These are phyloP conservation scores for Podocnemis expansa DNA, from an alignment of 2,113 vertebrate genomes.

Conservation along the genomic window DNA sequence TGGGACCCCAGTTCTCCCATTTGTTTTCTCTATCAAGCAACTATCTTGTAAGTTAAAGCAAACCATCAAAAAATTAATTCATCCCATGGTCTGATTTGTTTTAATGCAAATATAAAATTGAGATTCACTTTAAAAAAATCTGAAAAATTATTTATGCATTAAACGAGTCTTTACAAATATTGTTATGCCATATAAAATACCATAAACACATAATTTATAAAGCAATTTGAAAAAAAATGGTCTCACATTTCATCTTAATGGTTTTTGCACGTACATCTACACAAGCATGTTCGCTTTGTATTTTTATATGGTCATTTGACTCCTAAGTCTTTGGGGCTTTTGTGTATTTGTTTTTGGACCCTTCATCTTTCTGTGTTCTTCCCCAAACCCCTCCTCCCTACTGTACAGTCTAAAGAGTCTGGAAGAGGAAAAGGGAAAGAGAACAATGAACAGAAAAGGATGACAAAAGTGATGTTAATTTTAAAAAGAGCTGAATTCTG, in stretches of 20 bases:
- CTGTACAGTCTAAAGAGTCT: not conserved
- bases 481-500: not conserved
- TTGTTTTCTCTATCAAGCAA: not conserved
- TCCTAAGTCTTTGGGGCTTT: not conserved
- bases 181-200: not conserved
- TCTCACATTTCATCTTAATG: not conserved
- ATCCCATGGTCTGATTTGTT: not conserved
- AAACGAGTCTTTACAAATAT: not conserved
- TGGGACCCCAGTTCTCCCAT: not conserved
- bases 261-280: not conserved
- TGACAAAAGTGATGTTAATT: not conserved
- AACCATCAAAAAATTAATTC: not conserved
- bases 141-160: not conserved
- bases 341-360: not conserved
- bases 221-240: not conserved
- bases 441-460: not conserved
- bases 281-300: not conserved
- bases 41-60: not conserved
- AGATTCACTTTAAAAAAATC: rapidly evolving
- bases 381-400: not conserved
- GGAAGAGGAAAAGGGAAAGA: not conserved
- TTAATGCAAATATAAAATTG: not conserved
- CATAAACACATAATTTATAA: not conserved
- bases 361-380: not conserved
- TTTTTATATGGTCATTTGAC: not conserved